These are phyloP conservation scores for Leucoraja erinaceus DNA, from an alignment of 2,113 vertebrate genomes.

Conservation along the genomic window DNA sequence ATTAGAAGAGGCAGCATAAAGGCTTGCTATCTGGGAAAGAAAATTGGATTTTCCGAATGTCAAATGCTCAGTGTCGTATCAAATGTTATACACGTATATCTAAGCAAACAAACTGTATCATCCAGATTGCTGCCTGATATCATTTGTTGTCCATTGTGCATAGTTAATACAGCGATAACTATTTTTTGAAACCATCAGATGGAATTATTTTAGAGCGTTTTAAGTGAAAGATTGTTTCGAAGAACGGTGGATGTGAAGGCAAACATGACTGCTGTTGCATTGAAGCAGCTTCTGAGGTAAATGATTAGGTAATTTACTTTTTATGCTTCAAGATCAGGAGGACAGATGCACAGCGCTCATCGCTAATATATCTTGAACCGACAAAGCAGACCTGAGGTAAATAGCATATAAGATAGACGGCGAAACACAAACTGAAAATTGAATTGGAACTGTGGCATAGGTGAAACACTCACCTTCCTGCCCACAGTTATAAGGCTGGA, in stretches of 20 bases:
- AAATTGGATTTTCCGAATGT: background rate
- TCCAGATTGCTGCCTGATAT: background rate
- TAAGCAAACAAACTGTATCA: background rate
- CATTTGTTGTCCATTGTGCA: background rate
- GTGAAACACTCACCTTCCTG: background rate
- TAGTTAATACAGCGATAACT: background rate
- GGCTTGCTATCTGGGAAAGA: background rate
- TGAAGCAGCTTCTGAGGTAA: background rate
- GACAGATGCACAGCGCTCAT: background rate
- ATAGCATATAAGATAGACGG: background rate
- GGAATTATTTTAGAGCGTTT: background rate
- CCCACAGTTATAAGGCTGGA: background rate
- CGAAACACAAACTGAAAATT: background rate
- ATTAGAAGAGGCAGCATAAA: background rate
- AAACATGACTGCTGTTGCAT: background rate
- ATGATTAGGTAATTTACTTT: background rate
- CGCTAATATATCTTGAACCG: background rate
- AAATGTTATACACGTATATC: background rate
- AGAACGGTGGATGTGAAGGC: background rate
- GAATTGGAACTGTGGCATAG: background rate
- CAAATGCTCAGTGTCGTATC: background rate
- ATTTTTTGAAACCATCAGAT: background rate
- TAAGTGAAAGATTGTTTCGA: background rate
- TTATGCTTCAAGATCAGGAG: background rate
- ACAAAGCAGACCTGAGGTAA: background rate